A percentile compares a stretch with the other conserved stretches of the same genome.
Evolutionary conservation across 2,113 vertebrate genomes (phyloP).

Genomic region (Atlantisia rogersi): DNA sequence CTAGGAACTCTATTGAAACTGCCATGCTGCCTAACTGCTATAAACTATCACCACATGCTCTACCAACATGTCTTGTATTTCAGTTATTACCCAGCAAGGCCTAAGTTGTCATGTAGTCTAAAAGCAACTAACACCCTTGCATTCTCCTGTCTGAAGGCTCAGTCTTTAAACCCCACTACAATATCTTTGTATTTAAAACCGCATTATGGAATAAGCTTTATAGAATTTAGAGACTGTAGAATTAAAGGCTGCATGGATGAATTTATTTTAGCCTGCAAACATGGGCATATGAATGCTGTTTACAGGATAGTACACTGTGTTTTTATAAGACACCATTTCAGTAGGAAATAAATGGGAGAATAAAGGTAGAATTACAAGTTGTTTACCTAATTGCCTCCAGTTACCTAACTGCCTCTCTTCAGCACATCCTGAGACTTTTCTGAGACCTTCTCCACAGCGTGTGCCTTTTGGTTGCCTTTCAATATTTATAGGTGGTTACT

Average conservation of each 20-base stretch:
- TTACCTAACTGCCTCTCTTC: background rate
- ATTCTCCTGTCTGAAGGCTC: background rate
- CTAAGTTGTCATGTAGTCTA: background rate
- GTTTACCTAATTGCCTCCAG: background rate
- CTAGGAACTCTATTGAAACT: background rate
- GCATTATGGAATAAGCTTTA: background rate
- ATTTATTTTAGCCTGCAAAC: background rate
- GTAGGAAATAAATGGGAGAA: background rate
- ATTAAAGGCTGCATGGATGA: background rate
- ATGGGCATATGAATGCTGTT: background rate
- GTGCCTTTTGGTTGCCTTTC: background rate
- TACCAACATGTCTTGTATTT: background rate
- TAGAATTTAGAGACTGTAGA: background rate
- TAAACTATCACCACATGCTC: background rate
- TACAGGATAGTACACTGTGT: background rate
- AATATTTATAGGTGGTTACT: background rate
- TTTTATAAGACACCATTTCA: background rate
- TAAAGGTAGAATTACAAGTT: background rate
- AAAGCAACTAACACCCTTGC: background rate
- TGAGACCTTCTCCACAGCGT: background rate
- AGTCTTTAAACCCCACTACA: background rate
- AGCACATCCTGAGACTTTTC: background rate
- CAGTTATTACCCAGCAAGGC: background rate
- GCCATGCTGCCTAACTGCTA: background rate
- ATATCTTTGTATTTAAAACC: background rate